Evolutionary conservation across 53 echinoderm and acorn worm species (phyloP).

Genomic region (Crossaster papposus): DNA sequence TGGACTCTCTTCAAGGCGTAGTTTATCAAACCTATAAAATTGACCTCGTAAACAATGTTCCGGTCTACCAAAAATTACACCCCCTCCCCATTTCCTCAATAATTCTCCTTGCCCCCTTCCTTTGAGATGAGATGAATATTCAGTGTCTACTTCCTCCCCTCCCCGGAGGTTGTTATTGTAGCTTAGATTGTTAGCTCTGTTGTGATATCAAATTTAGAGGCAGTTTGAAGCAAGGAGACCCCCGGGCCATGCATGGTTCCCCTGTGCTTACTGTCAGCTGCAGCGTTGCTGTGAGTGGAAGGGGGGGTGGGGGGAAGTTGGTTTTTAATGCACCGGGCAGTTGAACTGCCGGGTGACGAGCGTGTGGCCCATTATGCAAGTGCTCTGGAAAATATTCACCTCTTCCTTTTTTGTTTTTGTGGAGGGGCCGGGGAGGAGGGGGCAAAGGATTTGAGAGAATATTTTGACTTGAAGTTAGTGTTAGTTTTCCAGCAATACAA

Average conservation of each 20-base stretch:
- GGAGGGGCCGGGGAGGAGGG: background rate
- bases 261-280: background rate
- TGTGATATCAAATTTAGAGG: conserved; percentile 59
- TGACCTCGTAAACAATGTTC: too few species aligned
- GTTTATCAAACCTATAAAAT: too few species aligned
- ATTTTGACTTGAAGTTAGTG: too few species aligned
- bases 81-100: background rate
- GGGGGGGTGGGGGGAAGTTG: background rate
- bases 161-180: conserved; percentile 52
- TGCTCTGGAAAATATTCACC: conserved; percentile 1
- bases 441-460: background rate
- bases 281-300: background rate
- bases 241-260: background rate
- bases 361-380: conserved; percentile 30
- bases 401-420: background rate
- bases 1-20: too few species aligned
- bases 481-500: too few species aligned
- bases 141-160: conserved; percentile 21
- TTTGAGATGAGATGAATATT: conserved; percentile 34
- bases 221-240: conserved; percentile 36
- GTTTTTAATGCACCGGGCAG: conserved; percentile 31
- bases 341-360: conserved; percentile 25
- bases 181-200: conserved; percentile 63
- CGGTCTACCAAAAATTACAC: background rate
- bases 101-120: background rate